These are phyloP conservation scores for Caerostris darwini DNA, from an alignment of 1,140 invertebrate genomes.

Conservation along the genomic window DNA sequence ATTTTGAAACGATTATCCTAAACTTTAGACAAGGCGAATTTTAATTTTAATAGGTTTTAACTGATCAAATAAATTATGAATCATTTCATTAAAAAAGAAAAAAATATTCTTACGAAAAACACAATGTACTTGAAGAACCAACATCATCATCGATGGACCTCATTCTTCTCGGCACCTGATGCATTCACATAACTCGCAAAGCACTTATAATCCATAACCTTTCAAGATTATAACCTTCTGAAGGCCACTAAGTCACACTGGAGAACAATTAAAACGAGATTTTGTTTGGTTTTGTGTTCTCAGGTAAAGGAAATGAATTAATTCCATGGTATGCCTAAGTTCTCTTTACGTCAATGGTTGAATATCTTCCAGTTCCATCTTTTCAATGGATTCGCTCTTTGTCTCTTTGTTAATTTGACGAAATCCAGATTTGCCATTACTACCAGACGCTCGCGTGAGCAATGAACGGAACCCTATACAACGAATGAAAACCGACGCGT, in stretches of 20 bases:
- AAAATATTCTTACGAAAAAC: neutral
- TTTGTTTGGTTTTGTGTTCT: neutral
- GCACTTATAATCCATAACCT: constrained; percentile 21
- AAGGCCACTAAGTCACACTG: neutral
- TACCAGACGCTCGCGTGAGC: constrained; percentile 17
- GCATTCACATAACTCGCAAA: neutral
- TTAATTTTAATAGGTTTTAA: no score
- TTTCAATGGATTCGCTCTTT: neutral
- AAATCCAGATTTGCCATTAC: neutral
- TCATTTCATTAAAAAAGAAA: no score
- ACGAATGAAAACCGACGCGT: constrained; percentile 17
- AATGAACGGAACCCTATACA: constrained; percentile 30
- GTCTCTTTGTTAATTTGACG: constrained; percentile 13
- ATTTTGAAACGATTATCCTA: no score
- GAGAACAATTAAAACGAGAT: neutral
- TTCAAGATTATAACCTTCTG: neutral
- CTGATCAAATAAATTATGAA: no score
- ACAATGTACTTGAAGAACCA: neutral
- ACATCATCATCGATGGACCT: neutral
- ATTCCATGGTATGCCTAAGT: neutral
- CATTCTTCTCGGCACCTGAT: neutral
- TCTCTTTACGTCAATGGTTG: neutral
- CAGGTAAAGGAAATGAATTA: constrained; percentile 11
- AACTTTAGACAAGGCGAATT: no score
- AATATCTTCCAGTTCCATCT: neutral